Evolutionary conservation across 2,113 vertebrate genomes (phyloP), one percentile per base, ranked within the genome.

Genomic region (Addax nasomaculatus): DNA sequence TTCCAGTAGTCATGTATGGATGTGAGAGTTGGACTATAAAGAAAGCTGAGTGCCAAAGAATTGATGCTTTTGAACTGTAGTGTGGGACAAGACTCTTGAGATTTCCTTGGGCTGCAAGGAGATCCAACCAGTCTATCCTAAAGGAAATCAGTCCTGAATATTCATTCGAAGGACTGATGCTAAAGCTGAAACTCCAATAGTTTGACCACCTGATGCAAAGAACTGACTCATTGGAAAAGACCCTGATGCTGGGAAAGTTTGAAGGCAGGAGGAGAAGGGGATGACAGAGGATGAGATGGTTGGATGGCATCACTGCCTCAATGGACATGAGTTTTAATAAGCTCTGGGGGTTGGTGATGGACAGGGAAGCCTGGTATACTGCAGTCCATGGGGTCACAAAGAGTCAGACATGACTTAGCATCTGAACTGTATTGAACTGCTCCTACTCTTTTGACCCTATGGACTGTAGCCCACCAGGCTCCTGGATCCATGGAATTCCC

Each of bases 351-450:
- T 70, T 39, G 19, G n/a, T 70, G 19, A 23, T 39, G 5, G 67
- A 39, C 67, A 39, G 19, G n/a, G 7, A 39, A 70, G 19, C n/a
- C 36, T 39, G n/a, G 67, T 2, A 21, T 70, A 5, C 67, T 39
- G 5, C 67, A 39, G 19, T 39, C 19, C 67, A 39, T 70, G 19
- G 67, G 10, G 10, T 70, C 19, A 39, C n/a, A 39, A 70, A 70
- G n/a, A 23, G 19, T 39, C 1, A 0, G 19, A 12, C 19, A 23
- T 39, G 67, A 39, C 67, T 23, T 2, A 70, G 10, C 9, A 1
- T 39, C n/a, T 25, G n/a, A 73, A 73, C 19, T 73, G n/a, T 23
- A 39, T 19, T 73, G 67, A 73, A 39, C n/a, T 23, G 67, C 67
- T 73, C 10, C 67, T 73, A 39, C 10, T 43, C 23, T 27, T 73